A percentile compares a stretch with the other conserved stretches of the same genome.
Evolutionary conservation across 2,113 vertebrate genomes (phyloP).

Genomic region (Typhlomys cinereus): DNA sequence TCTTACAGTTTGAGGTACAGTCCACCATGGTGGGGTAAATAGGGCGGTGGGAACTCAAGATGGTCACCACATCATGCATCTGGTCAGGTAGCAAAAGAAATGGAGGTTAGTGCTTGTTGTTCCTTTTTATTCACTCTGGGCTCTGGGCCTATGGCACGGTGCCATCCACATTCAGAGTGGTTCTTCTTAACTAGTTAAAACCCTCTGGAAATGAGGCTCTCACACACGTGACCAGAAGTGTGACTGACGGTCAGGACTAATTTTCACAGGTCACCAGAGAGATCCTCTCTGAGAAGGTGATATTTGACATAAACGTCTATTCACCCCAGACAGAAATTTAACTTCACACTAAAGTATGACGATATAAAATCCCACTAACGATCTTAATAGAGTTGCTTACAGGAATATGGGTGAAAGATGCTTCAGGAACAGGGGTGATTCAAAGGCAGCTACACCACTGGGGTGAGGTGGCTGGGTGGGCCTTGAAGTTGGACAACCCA

Average conservation of each 20-base stretch:
- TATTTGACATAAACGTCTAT: no score
- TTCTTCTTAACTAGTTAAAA: not conserved
- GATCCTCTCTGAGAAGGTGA: constrained; percentile 22
- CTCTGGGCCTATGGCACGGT: not conserved
- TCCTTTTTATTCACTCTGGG: not conserved
- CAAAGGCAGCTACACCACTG: no score
- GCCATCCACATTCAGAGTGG: not conserved
- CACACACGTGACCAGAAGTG: not conserved
- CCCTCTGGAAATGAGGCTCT: not conserved
- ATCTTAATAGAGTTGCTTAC: no score
- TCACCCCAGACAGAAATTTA: no score
- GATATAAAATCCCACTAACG: no score
- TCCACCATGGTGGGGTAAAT: not conserved
- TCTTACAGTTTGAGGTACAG: not conserved
- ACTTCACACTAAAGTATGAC: no score
- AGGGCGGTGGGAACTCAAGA: not conserved
- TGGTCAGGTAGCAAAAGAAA: not conserved
- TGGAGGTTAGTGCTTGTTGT: not conserved
- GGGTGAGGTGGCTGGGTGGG: no score
- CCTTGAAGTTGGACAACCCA: no score
- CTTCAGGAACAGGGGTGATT: no score
- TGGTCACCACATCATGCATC: not conserved
- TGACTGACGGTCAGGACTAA: no score
- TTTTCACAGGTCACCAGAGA: not conserved
- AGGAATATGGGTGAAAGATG: no score